Base-by-base conservation (phyloP, 1,140 invertebrate genomes). In the Achatina immaculata region DNA sequence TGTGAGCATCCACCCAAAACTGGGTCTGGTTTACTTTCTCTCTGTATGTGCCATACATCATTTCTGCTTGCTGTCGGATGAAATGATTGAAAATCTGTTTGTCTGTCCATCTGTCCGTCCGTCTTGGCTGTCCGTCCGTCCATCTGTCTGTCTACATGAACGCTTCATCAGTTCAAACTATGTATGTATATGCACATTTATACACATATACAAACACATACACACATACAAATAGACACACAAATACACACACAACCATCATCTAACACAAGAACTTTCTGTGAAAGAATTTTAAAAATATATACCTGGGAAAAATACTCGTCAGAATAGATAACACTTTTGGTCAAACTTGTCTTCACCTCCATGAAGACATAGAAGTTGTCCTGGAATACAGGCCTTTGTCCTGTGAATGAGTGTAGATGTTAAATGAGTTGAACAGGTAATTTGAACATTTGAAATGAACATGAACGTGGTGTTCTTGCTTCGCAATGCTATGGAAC, bases 141-240 rank as follows among this genome's bases (percentile, higher is more conserved):
- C 16, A 45, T 45, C 43, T 45, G 16, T 45, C 43, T 45, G 16
- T 45, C 43, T 45, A 45, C 16, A 6, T 45, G 16, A 7, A 6
- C 16, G 16, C 16, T 16, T 45, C 14, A 11, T 28, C 19, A 16
- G 3, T 74, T 45, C 21, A 31, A 36, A 21, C 3, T 28, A 16
- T 28, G n/a, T 74, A 74, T 45, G 4, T n/a, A 43, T 31, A 14
- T 43, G 21, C 40, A 58, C 38, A 58, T 34, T 55, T 36, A 58
- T 34, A 58, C 38, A 76, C 51, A 58, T 58, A 6, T 45, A 45
- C 16, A 45, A 7, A 45, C 43, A 6, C 16, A 45, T 45, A 6
- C 16, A 45, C 16, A 58, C 31, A 58, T 36, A 55, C 51, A 76
- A 16, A 58, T 14, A 76, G 55, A 76, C 28, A 76, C 36, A 76